Evolutionary conservation across 92 coral and sea anemone species (phyloP), one percentile per base, ranked within the genome.

Genomic region (Parazoanthus darwini): DNA sequence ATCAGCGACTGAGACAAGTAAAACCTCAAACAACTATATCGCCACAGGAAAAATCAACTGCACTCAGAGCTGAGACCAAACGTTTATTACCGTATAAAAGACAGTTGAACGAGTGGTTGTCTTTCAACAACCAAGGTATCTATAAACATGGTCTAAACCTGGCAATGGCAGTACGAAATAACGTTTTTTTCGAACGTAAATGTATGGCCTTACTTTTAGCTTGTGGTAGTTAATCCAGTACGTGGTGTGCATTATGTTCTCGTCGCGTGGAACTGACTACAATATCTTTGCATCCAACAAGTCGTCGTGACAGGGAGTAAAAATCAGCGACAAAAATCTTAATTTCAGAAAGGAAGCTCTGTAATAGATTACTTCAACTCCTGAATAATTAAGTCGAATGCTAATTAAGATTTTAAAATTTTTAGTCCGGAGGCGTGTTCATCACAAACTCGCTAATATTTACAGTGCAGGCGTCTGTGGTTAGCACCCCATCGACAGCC

Each of bases 141-240:
- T 11, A 54, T 54, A 54, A 54, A 13, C 59, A 54, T 11, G 59
- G 13, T 54, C 59, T 54, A 54, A 54, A 11, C 59, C 14, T 54
- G 59, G 59, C 59, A 54, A 20, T 54, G 14, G 13, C 59, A 54
- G 59, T 54, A 14, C 3, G 59, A 54, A 20, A 15, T 11, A 13
- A 54, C 13, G 3, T 18, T 54, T 54, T 54, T 20, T 54, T 14
- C 3, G 20, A 54, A 54, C 59, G 59, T 54, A 54, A 58, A 6
- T 37, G 38, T 33, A 65, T 23, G 13, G 37, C 2, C 74, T 82
- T 82, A 82, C 86, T 82, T 82, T 82, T 25, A 82, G 56, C 25
- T 82, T 82, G 72, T 25, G n/a, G 26, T 63, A 82, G 43, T 65
- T 65, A 22, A 82, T 82, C 86, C 86, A 82, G 54, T 82, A 58